Conservation (phyloP, 2,797 vertebrate genomes). For the Potorous gilbertii region DNA sequence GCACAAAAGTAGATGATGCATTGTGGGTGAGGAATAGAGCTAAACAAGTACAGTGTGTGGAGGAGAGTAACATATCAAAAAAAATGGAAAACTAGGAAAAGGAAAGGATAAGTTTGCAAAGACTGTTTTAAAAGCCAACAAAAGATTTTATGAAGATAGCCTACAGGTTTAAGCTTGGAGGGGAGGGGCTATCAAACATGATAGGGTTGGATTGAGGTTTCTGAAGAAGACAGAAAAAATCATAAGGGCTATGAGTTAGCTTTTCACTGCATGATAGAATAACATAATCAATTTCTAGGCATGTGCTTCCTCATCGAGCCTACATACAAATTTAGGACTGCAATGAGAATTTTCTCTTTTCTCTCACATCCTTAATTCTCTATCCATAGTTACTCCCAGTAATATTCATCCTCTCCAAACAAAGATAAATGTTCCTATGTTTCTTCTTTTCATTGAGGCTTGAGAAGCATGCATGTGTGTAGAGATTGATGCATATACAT, state of each 20-base stretch:
- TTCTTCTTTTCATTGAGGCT: slow-evolving; percentile 25
- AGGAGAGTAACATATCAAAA: neutral
- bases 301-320: neutral
- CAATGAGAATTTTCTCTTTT: slow-evolving; percentile 43
- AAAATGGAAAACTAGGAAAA: neutral
- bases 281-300: neutral
- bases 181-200: neutral
- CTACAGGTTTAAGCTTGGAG: neutral
- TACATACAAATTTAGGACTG: neutral
- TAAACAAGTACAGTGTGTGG: neutral
- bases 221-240: slow-evolving; percentile 10
- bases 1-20: neutral
- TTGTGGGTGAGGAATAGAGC: neutral
- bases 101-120: neutral
- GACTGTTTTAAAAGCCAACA: neutral
- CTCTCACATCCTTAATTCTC: slow-evolving; percentile 32
- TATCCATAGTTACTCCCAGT: slow-evolving; percentile 18
- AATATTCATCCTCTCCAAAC: slow-evolving; percentile 9
- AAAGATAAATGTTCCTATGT: slow-evolving; percentile 38
- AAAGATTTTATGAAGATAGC: neutral
- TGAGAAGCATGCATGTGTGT: slow-evolving; percentile 17
- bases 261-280: neutral
- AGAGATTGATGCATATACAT: slow-evolving; percentile 5
- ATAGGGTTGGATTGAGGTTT: neutral
- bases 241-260: slow-evolving; percentile 10